Conservation (phyloP, 2,797 vertebrate species). For the Tokudaia tokunoshimensis region DNA sequence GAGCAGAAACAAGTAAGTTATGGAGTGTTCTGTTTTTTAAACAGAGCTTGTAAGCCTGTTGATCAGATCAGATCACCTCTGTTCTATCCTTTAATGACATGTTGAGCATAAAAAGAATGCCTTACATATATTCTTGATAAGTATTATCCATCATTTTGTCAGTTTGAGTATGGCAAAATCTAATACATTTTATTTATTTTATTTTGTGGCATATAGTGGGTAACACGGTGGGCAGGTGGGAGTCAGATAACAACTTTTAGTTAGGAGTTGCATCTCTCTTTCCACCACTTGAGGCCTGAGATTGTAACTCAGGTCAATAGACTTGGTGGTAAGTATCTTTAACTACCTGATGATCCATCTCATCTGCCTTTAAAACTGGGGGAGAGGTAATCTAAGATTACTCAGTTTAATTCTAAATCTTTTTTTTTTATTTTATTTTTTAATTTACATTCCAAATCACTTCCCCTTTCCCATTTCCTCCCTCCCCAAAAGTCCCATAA, state of each 20-base stretch:
- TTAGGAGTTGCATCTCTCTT: neutral
- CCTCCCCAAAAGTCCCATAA: too few relatives aligned
- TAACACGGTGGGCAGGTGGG: neutral
- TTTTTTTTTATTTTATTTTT: too few relatives aligned
- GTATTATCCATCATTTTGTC: slow-evolving; percentile 32
- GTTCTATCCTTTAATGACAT: neutral
- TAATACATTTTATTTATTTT: neutral
- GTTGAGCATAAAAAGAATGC: slow-evolving; percentile 4
- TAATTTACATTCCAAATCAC: too few relatives aligned
- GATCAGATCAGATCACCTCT: neutral
- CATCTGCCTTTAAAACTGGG: neutral
- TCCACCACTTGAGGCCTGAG: neutral
- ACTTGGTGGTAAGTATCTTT: neutral
- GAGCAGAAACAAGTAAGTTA: neutral
- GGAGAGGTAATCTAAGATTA: neutral
- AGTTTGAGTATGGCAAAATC: neutral
- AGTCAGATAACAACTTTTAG: neutral
- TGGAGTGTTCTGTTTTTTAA: slow-evolving; percentile 21
- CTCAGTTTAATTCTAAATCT: slow-evolving; percentile 28
- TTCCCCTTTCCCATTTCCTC: too few relatives aligned
- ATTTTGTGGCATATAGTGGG: neutral
- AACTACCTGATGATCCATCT: neutral
- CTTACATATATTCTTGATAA: slow-evolving; percentile 33
- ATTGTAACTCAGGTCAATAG: neutral
- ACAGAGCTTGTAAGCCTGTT: neutral